Conservation (phyloP, 2,797 vertebrate species). For the Thripadectes ignobilis region DNA sequence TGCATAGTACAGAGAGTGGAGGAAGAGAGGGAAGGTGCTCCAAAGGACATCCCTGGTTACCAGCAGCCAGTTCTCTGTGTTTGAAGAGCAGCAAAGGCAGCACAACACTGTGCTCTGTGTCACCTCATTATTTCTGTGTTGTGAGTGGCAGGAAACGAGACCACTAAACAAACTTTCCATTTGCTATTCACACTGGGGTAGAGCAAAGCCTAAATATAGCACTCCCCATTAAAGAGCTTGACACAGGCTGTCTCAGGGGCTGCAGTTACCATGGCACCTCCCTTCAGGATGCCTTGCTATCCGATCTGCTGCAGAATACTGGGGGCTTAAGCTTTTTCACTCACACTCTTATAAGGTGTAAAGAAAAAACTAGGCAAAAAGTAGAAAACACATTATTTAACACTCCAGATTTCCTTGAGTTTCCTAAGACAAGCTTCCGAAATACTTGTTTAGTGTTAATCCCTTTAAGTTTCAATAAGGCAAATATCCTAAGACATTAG, state of each 20-base stretch:
- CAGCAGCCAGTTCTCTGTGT: fast-evolving
- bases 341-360: not conserved
- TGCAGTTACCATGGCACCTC: not conserved
- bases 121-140: not conserved
- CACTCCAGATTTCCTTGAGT: not conserved
- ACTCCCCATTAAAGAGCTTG: not conserved
- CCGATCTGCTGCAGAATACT: not conserved
- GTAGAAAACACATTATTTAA: not conserved
- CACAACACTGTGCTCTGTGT: not conserved
- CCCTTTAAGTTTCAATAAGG: not conserved
- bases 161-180: not conserved
- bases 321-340: not conserved
- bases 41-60: not conserved
- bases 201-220: not conserved
- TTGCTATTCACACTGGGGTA: not conserved
- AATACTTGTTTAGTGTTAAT: not conserved
- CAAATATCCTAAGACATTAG: not conserved
- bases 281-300: not conserved
- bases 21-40: not conserved
- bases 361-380: not conserved
- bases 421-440: not conserved
- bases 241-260: not conserved
- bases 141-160: not conserved
- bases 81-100: not conserved
- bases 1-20: not conserved